phyloP scores from a whole-genome alignment of 2,113 vertebrate species.

The Mirza zaza region DNA sequence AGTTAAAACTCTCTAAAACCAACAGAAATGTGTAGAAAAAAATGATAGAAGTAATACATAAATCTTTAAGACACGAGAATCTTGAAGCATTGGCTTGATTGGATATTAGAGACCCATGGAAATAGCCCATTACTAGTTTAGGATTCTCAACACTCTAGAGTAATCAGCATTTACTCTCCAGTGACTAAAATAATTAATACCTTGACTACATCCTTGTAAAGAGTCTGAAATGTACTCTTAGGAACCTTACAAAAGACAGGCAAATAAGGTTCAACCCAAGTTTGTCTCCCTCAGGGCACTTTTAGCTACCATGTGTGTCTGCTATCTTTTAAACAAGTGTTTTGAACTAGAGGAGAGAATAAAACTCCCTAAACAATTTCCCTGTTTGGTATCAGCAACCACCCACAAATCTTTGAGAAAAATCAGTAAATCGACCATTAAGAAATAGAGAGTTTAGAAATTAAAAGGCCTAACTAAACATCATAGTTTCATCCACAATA shows the following conservation, averaged over 20 bases:
- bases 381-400: not conserved
- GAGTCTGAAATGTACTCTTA: slow-evolving; percentile 17
- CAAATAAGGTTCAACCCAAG: slow-evolving; percentile 9
- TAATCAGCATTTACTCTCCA: slow-evolving; percentile 28
- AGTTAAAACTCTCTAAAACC: not conserved
- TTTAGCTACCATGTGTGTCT: not conserved
- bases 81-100: not conserved
- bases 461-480: not conserved
- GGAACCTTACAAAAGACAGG: slow-evolving; percentile 15
- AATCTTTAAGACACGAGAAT: not conserved
- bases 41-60: not conserved
- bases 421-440: not conserved
- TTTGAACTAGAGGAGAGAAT: slow-evolving; percentile 34
- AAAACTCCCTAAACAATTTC: not conserved
- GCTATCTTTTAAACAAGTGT: slow-evolving; percentile 31
- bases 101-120: slow-evolving; percentile 7
- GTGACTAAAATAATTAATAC: slow-evolving; percentile 22
- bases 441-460: not conserved
- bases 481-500: not conserved
- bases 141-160: not conserved
- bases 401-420: not conserved
- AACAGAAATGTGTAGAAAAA: slow-evolving; percentile 3
- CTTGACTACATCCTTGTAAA: not conserved
- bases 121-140: not conserved
- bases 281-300: not conserved